Evolutionary conservation across 2,113 vertebrate genomes (phyloP), one percentile per base, ranked within the genome.

Genomic region (Casuarius casuarius): DNA sequence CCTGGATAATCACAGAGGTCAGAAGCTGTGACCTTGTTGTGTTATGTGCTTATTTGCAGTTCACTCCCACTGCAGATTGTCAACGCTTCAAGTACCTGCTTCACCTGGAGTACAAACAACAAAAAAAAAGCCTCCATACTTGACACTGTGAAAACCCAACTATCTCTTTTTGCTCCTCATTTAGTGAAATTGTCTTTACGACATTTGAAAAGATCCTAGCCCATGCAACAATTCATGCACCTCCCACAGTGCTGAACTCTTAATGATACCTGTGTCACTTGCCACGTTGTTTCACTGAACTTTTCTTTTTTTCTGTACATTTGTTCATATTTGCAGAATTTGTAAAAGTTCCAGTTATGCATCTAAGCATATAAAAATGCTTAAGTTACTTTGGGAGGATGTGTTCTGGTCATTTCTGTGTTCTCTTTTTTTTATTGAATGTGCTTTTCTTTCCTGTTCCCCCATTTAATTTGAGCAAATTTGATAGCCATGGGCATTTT

Each of bases 281-380:
- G 11, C 51, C 2, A 2, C 12, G 56, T 66, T 65, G 12, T 49
- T 90, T 82, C 33, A 85, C 9, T 8, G 87, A 93, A 79, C 15
- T 93, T 97, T 86, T 77, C 35, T 93, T 18, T 40, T 97, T 92
- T 97, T 91, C 76, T 96, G 12, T 73, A 51, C 67, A 83, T 95
- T 97, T 96, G 63, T 79, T 77, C 35, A 78, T 94, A 81, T 94
- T 97, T 96, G 89, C 88, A 88, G 67, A 95, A 93, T 85, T 95
- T 92, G 40, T 66, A 75, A 35, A 79, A 78, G 25, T 71, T 89
- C 23, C 84, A 89, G n/a, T 44, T 40, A 14, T 62, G 62, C 82
- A 58, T 70, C 29, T 70, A 93, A 90, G 63, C 17, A 12, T 70
- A 54, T 59, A 88, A 89, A 90, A 91, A 88, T 31, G 58, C 75